These are phyloP conservation scores for Aphelenchoides besseyi DNA, from an alignment of 1,140 invertebrate species.

Conservation along the genomic window DNA sequence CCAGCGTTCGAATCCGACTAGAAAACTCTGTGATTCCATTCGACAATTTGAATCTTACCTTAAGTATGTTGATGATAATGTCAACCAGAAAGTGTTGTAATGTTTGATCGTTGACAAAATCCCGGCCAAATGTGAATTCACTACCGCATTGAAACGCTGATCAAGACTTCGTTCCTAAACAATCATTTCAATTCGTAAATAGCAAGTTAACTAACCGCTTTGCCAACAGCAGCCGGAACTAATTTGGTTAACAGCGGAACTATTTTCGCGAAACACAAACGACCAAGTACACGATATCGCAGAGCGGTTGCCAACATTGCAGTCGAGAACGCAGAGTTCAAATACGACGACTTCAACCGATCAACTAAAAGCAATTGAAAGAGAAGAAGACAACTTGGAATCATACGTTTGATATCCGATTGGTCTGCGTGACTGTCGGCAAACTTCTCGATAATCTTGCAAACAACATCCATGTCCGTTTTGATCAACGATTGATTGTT, in stretches of 20 bases:
- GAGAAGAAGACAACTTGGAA: slow-evolving; percentile 23
- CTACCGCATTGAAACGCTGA: not conserved
- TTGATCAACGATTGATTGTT: slow-evolving; percentile 8
- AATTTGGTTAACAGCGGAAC: slow-evolving; percentile 30
- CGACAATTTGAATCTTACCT: slow-evolving; percentile 15
- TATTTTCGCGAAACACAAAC: slow-evolving; percentile 34
- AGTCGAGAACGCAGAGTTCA: slow-evolving; percentile 41
- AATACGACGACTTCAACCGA: slow-evolving; percentile 25
- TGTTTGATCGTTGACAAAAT: slow-evolving; percentile 11
- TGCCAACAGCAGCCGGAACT: slow-evolving; percentile 33
- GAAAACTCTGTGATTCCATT: too few relatives aligned
- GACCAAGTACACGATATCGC: slow-evolving; percentile 31
- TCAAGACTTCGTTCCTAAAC: slow-evolving; percentile 12
- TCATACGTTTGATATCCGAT: slow-evolving; percentile 34
- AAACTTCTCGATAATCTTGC: slow-evolving; percentile 33
- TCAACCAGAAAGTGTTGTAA: slow-evolving; percentile 18
- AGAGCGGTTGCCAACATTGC: slow-evolving; percentile 29
- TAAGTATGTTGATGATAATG: slow-evolving; percentile 17
- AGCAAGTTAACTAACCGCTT: slow-evolving; percentile 21
- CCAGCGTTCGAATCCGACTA: too few relatives aligned
- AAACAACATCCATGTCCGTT: slow-evolving; percentile 25
- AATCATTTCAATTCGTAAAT: not conserved
- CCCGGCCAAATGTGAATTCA: not conserved
- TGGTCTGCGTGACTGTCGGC: slow-evolving; percentile 21
- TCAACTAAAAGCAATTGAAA: slow-evolving; percentile 31